Conservation (phyloP, 2,797 vertebrate genomes). For the Syndactyla subalaris region DNA sequence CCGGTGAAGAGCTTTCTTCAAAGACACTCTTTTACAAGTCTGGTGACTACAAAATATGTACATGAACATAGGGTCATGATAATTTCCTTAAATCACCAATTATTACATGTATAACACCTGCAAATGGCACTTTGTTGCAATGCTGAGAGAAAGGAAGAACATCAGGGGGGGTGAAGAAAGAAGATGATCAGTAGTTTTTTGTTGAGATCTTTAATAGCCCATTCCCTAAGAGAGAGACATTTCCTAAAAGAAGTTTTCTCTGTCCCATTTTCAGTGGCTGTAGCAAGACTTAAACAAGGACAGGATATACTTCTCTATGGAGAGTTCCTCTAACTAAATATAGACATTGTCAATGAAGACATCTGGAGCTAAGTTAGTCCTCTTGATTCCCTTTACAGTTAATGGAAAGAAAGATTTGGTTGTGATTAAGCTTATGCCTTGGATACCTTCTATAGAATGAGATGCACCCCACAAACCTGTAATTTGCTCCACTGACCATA, state of each 20-base stretch:
- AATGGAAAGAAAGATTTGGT: neutral
- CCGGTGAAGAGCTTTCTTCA: neutral
- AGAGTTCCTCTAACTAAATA: neutral
- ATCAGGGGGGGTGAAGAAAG: rapidly evolving
- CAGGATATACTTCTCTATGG: neutral
- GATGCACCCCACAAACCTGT: neutral
- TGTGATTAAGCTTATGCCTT: neutral
- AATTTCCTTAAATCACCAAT: neutral
- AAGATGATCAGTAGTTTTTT: neutral
- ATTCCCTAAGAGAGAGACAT: neutral
- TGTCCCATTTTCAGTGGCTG: neutral
- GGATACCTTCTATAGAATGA: neutral
- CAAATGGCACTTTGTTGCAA: neutral
- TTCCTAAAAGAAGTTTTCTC: neutral
- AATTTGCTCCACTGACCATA: neutral
- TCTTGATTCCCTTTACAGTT: neutral
- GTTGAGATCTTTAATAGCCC: neutral
- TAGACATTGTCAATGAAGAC: neutral
- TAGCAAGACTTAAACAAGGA: neutral
- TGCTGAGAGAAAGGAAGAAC: neutral
- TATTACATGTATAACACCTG: neutral
- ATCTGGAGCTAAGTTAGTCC: neutral
- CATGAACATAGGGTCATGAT: neutral
- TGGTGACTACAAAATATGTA: neutral
- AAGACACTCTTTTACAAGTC: neutral